phyloP scores from a whole-genome alignment of 2,888 invertebrate genomes.

The Chalcosyrphus nemorum region DNA sequence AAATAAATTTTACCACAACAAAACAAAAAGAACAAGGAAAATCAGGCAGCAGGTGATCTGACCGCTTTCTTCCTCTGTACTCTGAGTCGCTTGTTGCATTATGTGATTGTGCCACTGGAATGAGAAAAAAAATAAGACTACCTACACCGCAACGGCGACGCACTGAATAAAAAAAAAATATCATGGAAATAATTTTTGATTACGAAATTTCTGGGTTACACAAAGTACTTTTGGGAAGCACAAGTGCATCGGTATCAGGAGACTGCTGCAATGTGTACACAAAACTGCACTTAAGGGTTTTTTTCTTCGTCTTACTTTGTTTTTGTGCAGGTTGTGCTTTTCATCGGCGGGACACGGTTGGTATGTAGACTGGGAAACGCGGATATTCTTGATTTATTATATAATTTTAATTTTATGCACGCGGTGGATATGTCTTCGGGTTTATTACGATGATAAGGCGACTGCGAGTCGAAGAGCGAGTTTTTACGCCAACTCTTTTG shows the following conservation, averaged over 20 bases:
- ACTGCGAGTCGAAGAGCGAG: slow-evolving; percentile 20
- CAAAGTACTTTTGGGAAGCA: slow-evolving; percentile 57
- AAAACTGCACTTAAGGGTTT: slow-evolving; percentile 71
- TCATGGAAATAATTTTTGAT: slow-evolving; percentile 65
- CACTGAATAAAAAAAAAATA: slow-evolving; percentile 65
- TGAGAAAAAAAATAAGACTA: slow-evolving; percentile 12
- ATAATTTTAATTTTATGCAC: slow-evolving; percentile 69
- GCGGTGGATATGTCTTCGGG: slow-evolving; percentile 52
- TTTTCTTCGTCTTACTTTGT: slow-evolving; percentile 4
- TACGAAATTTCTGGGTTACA: slow-evolving; percentile 68
- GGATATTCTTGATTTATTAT: slow-evolving; percentile 72
- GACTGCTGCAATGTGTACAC: slow-evolving; percentile 59
- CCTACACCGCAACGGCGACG: slow-evolving; percentile 16
- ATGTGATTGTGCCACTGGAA: slow-evolving; percentile 64
- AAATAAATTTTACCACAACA: slow-evolving; percentile 31
- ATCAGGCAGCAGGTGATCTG: slow-evolving; percentile 63
- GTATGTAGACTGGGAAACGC: slow-evolving; percentile 49
- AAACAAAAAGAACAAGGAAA: slow-evolving; percentile 12
- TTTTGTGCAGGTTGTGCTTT: slow-evolving; percentile 6
- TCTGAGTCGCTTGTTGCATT: slow-evolving; percentile 49
- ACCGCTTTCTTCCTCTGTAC: slow-evolving; percentile 48
- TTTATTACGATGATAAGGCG: slow-evolving; percentile 65
- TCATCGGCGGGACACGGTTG: slow-evolving; percentile 1
- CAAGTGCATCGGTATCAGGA: slow-evolving; percentile 63
- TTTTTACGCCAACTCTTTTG: slow-evolving; percentile 33